These are phyloP conservation scores for Indicator indicator DNA, from an alignment of 2,113 vertebrate species.

Conservation along the genomic window DNA sequence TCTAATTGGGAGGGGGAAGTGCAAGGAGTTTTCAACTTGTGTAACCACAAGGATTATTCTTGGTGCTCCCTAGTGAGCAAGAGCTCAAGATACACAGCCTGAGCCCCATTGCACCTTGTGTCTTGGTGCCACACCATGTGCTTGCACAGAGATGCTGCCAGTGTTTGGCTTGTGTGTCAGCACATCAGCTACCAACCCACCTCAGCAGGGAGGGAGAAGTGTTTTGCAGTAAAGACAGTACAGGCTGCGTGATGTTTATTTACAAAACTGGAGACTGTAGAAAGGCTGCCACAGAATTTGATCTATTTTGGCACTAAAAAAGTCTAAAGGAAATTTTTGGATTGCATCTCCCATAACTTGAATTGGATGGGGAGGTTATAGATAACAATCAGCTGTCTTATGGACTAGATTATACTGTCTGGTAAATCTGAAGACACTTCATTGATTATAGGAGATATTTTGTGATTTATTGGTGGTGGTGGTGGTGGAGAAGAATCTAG, in stretches of 20 bases:
- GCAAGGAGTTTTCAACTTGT: background rate
- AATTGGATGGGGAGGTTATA: constrained; percentile 51
- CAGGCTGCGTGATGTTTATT: constrained; percentile 36
- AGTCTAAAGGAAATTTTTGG: constrained; percentile 50
- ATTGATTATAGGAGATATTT: constrained; percentile 50
- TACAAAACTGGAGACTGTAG: constrained; percentile 51
- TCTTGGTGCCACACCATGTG: background rate
- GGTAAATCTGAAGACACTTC: constrained; percentile 51
- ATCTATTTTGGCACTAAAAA: constrained; percentile 64
- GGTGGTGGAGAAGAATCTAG: background rate
- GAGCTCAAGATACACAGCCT: background rate
- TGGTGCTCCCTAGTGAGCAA: background rate
- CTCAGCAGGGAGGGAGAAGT: background rate
- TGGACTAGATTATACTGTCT: constrained; percentile 55
- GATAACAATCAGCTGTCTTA: constrained; percentile 59
- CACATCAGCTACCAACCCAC: background rate
- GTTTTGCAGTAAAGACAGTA: constrained; percentile 8
- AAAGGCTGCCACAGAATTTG: constrained; percentile 45
- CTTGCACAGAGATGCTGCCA: accelerated
- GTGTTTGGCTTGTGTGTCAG: background rate
- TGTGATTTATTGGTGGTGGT: constrained; percentile 37
- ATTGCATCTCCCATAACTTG: constrained; percentile 33
- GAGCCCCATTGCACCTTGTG: accelerated
- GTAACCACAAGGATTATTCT: background rate
- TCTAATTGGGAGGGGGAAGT: background rate